phyloP scores from a whole-genome alignment of 2,888 invertebrate species.

The Luperina nickerlii region DNA sequence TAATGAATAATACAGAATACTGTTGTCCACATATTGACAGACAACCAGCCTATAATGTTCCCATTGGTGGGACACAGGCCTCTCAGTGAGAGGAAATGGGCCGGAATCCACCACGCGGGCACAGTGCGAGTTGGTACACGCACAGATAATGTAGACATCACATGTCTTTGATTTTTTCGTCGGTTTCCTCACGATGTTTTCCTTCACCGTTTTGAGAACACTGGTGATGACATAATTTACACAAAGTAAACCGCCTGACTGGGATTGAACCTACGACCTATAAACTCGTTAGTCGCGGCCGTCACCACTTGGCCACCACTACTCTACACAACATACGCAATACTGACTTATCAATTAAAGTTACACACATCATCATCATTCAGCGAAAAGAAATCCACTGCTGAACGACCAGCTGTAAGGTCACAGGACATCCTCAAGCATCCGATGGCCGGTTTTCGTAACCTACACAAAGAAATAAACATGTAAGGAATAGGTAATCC shows the following conservation, averaged over 20 bases:
- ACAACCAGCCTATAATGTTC: background rate
- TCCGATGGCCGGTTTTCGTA: background rate
- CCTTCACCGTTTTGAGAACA: background rate
- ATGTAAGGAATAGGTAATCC: background rate
- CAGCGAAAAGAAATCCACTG: background rate
- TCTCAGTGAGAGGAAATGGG: background rate
- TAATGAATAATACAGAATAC: background rate
- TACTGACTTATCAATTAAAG: background rate
- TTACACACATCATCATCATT: background rate
- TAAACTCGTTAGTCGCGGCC: too few species aligned
- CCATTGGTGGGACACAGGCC: background rate
- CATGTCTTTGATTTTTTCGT: background rate
- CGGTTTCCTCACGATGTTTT: background rate
- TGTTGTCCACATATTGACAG: background rate
- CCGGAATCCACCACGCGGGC: too few species aligned
- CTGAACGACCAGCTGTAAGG: background rate
- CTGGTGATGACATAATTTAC: background rate
- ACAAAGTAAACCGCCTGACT: too few species aligned
- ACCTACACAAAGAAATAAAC: background rate
- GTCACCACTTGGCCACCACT: too few species aligned
- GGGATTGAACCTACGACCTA: too few species aligned
- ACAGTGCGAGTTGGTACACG: background rate
- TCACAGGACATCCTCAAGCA: background rate
- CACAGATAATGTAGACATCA: background rate
- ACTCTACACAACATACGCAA: background rate